Base-by-base conservation (phyloP, 2,797 vertebrate genomes). In the Darevskia nairensis region DNA sequence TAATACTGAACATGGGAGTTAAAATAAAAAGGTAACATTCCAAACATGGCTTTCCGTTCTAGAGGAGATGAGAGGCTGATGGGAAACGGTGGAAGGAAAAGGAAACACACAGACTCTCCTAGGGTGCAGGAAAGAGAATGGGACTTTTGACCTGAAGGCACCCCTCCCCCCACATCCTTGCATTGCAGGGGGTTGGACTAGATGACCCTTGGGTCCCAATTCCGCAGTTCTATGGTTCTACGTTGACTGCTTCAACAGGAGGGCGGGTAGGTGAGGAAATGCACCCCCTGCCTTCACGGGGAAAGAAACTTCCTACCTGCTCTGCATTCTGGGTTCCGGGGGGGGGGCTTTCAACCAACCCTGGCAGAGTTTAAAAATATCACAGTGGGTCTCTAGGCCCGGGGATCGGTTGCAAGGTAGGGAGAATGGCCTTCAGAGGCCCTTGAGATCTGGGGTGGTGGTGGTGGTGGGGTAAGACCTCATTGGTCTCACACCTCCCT, bases 1-100 rank as follows among this genome's bases (percentile, higher is more conserved):
- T 71, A 92, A 91, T 46, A 81, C 81, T 89, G 46, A 92, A 59
- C 35, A 77, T 11, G 78, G 79, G 77, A 80, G 75, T 85, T n/a
- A 80, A 83, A 78, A 41, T 6, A 5, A 4, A 76, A 21, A 71
- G 25, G 8, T 55, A 55, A 6, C 1, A 6, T 10, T 21, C 5
- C 44, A 25, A 8, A 23, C 9, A 19, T 13, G 35, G 59, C 80
- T 64, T 15, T 13, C 59, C 35, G 3, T 6, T 7, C 46, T 10
- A 17, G n/a, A 77, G n/a, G 0, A 3, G 27, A n/a, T 25, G 68
- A 27, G n/a, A 78, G 9, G 29, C 35, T 15, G 15, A 41, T 25
- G 75, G 0, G 4, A 46, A 75, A 64, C 90, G 68, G 75, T 88
- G 59, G 6, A 71, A 80, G 69, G 80, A 8, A 15, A 44, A 0